A percentile compares a stretch with the other conserved stretches of the same genome.
Conservation (phyloP, 2,113 vertebrate genomes). For the Phylloscopus whistleri region DNA sequence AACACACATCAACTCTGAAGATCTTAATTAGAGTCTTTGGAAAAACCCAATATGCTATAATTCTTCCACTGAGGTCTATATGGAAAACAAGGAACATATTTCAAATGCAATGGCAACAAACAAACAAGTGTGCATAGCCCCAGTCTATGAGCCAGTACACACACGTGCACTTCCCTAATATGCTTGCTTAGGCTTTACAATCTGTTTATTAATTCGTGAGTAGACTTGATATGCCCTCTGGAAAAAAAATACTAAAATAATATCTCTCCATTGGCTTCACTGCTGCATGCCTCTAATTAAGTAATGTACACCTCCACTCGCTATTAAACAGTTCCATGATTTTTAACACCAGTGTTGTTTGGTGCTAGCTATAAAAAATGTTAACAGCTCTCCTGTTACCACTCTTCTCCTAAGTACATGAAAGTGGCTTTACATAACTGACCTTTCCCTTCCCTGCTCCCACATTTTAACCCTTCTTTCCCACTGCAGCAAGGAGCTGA, state of each 20-base stretch:
- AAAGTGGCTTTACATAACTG: constrained; percentile 49
- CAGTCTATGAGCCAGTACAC: not conserved
- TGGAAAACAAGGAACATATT: constrained; percentile 50
- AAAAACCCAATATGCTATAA: constrained; percentile 44
- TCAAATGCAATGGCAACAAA: constrained; percentile 17
- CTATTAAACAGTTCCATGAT: constrained; percentile 52
- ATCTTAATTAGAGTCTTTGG: constrained; percentile 55
- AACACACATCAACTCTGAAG: constrained; percentile 26
- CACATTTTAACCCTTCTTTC: constrained; percentile 34
- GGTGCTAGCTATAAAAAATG: constrained; percentile 55
- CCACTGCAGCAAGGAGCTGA: not conserved
- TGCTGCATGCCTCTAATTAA: constrained; percentile 58
- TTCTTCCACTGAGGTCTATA: constrained; percentile 45
- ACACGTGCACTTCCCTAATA: constrained; percentile 33
- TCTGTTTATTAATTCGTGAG: constrained; percentile 66
- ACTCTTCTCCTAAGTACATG: constrained; percentile 56
- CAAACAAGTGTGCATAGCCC: constrained; percentile 27
- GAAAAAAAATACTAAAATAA: constrained; percentile 59
- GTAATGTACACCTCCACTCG: constrained; percentile 52
- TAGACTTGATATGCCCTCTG: constrained; percentile 62
- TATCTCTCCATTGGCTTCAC: constrained; percentile 47
- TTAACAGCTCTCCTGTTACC: constrained; percentile 60
- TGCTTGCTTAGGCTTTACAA: constrained; percentile 61
- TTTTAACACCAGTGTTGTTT: constrained; percentile 58
- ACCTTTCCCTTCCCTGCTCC: constrained; percentile 27